phyloP scores from a whole-genome alignment of 2,888 invertebrate genomes.

The Lasioglossum calceatum region DNA sequence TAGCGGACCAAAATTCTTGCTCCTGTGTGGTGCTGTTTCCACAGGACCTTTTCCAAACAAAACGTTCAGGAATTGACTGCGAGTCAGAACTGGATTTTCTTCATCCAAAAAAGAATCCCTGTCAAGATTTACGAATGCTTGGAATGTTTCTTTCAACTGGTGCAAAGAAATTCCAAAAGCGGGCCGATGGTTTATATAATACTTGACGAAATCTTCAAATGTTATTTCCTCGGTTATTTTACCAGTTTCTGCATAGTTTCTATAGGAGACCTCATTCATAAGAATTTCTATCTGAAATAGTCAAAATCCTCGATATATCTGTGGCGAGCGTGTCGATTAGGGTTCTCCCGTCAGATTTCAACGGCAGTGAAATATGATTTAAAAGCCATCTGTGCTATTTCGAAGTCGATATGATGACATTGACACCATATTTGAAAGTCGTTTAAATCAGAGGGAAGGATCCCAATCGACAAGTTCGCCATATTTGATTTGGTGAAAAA shows the following conservation, averaged over 20 bases:
- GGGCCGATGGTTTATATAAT: constrained; percentile 89
- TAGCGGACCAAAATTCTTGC: constrained; percentile 54
- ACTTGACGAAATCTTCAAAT: constrained; percentile 88
- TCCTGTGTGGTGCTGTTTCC: background rate
- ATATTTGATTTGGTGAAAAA: too few relatives aligned
- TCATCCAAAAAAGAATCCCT: constrained; percentile 18
- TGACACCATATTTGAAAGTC: too few relatives aligned
- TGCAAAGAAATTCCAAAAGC: constrained; percentile 85
- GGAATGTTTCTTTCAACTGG: constrained; percentile 85
- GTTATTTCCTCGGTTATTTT: constrained; percentile 86
- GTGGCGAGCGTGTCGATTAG: too few relatives aligned
- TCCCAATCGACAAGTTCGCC: too few relatives aligned
- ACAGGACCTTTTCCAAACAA: constrained; percentile 81
- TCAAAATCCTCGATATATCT: background rate
- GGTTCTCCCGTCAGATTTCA: too few relatives aligned
- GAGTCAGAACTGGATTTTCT: constrained; percentile 77
- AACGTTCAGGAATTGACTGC: constrained; percentile 84
- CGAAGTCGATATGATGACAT: too few relatives aligned
- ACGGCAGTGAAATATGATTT: too few relatives aligned
- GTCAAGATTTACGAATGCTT: constrained; percentile 54
- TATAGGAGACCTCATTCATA: constrained; percentile 86
- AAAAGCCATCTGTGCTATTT: too few relatives aligned
- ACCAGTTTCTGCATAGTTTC: constrained; percentile 85
- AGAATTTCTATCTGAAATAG: constrained; percentile 86
- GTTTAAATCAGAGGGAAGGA: too few relatives aligned